phyloP scores from a whole-genome alignment of 1,140 invertebrate species.

The Brachionus rubens region DNA sequence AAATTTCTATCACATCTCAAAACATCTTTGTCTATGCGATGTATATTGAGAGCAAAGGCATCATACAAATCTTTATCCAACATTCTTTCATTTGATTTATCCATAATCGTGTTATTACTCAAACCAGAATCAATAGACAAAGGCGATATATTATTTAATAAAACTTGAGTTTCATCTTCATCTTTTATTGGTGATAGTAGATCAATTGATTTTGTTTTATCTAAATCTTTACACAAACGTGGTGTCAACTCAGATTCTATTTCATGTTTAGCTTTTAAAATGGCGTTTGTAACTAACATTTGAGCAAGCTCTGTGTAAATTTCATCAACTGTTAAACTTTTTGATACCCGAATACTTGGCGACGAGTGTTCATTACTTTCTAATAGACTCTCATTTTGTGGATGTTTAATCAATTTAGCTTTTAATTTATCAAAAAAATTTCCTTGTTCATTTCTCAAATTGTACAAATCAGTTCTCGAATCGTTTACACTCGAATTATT shows the following conservation, averaged over 20 bases:
- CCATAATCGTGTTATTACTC: background rate
- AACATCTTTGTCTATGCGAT: slow-evolving; percentile 92
- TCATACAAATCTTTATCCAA: slow-evolving; percentile 59
- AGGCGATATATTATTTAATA: background rate
- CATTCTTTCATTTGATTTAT: background rate
- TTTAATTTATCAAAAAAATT: slow-evolving; percentile 16
- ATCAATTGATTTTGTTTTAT: slow-evolving; percentile 1
- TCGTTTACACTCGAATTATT: background rate
- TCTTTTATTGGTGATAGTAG: background rate
- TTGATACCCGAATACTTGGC: background rate
- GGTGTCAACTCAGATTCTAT: background rate
- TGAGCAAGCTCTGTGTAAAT: slow-evolving; percentile 20
- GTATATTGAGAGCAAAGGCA: slow-evolving; percentile 80
- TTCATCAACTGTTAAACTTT: slow-evolving; percentile 4
- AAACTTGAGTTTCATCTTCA: background rate
- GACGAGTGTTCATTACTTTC: background rate
- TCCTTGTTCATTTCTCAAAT: slow-evolving; percentile 27
- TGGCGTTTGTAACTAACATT: slow-evolving; percentile 39
- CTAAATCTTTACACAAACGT: background rate
- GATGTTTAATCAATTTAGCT: slow-evolving; percentile 2
- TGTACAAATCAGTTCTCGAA: slow-evolving; percentile 21
- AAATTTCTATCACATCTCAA: slow-evolving; percentile 89
- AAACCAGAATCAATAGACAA: background rate
- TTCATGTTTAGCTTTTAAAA: slow-evolving; percentile 20
- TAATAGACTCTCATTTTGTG: background rate